Conservation (phyloP, 2,113 vertebrate genomes). For the Clarias batrachus region DNA sequence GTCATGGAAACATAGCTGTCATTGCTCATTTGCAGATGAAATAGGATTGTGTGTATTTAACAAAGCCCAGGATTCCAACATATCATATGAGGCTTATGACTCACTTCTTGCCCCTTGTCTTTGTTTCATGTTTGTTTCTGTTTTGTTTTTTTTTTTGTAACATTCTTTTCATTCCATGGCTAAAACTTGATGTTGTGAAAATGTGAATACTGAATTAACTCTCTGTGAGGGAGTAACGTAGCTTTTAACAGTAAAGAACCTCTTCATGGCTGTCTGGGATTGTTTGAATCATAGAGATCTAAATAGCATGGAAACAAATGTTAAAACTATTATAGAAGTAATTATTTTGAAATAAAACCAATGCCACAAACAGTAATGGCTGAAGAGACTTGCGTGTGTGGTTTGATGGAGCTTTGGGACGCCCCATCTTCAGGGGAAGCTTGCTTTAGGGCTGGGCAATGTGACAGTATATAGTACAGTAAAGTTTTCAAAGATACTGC, state of each 20-base stretch:
- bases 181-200: slow-evolving; percentile 51
- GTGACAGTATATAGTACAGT: not conserved
- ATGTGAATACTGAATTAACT: slow-evolving; percentile 50
- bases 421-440: not conserved
- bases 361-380: slow-evolving; percentile 9
- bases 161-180: slow-evolving; percentile 45
- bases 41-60: slow-evolving; percentile 35
- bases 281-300: slow-evolving; percentile 49
- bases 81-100: slow-evolving; percentile 23
- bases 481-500: not conserved
- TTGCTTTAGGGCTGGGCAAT: slow-evolving; percentile 1
- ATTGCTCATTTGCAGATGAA: slow-evolving; percentile 39
- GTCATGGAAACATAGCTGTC: slow-evolving; percentile 40
- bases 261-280: slow-evolving; percentile 32
- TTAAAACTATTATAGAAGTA: slow-evolving; percentile 78
- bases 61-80: slow-evolving; percentile 21
- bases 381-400: slow-evolving; percentile 20
- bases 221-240: slow-evolving; percentile 37
- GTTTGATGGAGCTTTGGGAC: not conserved
- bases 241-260: slow-evolving; percentile 38
- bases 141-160: slow-evolving; percentile 22
- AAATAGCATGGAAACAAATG: slow-evolving; percentile 91
- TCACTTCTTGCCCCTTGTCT: slow-evolving; percentile 14
- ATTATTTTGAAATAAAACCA: slow-evolving; percentile 97
- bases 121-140: not conserved